Evolutionary conservation across 2,888 invertebrate species (phyloP).

Genomic region (Anoplius nigerrimus): DNA sequence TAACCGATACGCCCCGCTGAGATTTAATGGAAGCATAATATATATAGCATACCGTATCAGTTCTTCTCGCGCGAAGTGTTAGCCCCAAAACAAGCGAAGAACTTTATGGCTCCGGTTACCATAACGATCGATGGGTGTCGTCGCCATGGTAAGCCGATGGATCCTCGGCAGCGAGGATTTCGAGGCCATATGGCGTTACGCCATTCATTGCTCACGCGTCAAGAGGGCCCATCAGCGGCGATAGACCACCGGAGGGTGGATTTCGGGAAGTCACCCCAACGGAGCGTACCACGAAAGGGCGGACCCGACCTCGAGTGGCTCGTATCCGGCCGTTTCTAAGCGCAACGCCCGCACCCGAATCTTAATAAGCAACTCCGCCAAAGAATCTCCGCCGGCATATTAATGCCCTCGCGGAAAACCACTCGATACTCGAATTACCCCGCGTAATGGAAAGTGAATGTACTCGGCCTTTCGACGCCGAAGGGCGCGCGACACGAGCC

Average conservation of each 20-base stretch:
- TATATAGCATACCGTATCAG: too few species aligned
- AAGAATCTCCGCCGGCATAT: background rate
- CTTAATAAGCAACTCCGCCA: constrained; percentile 1
- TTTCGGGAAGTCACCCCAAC: constrained; percentile 15
- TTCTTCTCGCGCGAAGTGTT: too few species aligned
- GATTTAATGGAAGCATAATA: too few species aligned
- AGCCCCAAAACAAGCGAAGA: background rate
- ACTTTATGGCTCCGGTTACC: constrained; percentile 10
- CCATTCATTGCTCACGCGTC: constrained; percentile 53
- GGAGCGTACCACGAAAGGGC: constrained; percentile 1
- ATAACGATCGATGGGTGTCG: constrained; percentile 10
- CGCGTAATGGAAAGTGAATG: too few species aligned
- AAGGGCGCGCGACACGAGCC: too few species aligned
- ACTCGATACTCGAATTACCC: too few species aligned
- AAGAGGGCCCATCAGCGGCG: constrained; percentile 38
- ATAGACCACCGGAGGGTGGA: constrained; percentile 25
- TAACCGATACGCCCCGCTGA: too few species aligned
- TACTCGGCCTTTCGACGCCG: too few species aligned
- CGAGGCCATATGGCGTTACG: constrained; percentile 51
- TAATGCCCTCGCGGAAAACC: background rate
- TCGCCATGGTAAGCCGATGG: constrained; percentile 16
- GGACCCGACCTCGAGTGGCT: background rate
- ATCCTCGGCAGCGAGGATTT: constrained; percentile 27
- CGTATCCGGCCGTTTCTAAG: constrained; percentile 2
- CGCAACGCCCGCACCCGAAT: background rate